These are phyloP conservation scores for Pseudopleuronectes americanus DNA, from an alignment of 2,797 vertebrate genomes.

Conservation along the genomic window DNA sequence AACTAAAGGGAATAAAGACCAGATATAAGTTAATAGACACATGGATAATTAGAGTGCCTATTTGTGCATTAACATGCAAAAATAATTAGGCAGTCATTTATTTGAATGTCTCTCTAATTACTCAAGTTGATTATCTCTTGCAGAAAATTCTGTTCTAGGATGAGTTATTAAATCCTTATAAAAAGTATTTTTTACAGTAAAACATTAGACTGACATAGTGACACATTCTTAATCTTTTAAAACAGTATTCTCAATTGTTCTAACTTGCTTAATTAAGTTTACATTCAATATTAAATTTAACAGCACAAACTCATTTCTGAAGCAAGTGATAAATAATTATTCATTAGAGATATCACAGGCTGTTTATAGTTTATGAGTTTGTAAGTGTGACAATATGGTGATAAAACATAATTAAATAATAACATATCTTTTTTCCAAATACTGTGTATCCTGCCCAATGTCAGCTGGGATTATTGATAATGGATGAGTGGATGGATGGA, in stretches of 20 bases:
- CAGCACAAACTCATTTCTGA: background rate
- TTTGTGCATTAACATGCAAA: constrained; percentile 5
- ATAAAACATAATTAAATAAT: too few species aligned
- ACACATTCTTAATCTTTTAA: background rate
- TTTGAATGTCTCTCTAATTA: constrained; percentile 29
- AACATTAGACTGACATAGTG: background rate
- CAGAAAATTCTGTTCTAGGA: background rate
- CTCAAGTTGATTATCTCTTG: constrained; percentile 5
- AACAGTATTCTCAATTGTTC: background rate
- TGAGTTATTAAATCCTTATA: background rate
- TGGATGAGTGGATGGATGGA: too few species aligned
- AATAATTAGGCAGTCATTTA: constrained; percentile 16
- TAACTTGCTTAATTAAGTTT: background rate
- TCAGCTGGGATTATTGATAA: too few species aligned
- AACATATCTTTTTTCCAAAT: too few species aligned
- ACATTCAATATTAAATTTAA: background rate
- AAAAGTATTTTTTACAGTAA: background rate
- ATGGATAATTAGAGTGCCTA: background rate
- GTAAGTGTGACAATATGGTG: too few species aligned
- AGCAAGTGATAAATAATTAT: too few species aligned
- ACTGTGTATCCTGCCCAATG: too few species aligned
- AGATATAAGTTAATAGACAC: constrained; percentile 1
- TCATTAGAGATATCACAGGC: too few species aligned
- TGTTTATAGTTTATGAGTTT: background rate
- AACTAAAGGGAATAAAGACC: constrained; percentile 23